Evolutionary conservation across 2,797 vertebrate genomes (phyloP).

Genomic region (Gallirallus australis): DNA sequence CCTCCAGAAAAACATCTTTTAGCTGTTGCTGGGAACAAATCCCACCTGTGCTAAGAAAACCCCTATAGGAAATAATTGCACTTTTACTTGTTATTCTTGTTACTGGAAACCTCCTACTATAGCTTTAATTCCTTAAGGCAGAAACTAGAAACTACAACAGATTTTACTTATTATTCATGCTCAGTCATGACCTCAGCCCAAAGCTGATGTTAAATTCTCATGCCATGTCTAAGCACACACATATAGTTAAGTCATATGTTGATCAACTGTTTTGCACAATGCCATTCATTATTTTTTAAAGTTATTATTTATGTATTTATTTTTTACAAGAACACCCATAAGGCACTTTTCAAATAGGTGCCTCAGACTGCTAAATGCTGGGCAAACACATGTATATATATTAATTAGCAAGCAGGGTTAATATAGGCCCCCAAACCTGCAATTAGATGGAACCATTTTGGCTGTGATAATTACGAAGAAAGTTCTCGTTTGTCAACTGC

Average conservation of each 20-base stretch:
- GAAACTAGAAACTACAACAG: constrained; percentile 22
- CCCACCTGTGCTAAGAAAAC: neutral
- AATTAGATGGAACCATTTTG: constrained; percentile 32
- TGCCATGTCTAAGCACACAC: neutral
- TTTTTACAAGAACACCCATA: constrained; percentile 46
- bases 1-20: neutral
- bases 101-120: constrained; percentile 14
- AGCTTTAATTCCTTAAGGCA: constrained; percentile 41
- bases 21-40: constrained; percentile 16
- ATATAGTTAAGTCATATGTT: neutral
- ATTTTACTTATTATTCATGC: constrained; percentile 38
- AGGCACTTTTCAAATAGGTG: neutral
- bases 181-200: neutral
- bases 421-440: neutral
- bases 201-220: constrained; percentile 20
- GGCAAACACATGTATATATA: neutral
- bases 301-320: constrained; percentile 1
- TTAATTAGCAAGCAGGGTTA: neutral
- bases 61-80: neutral
- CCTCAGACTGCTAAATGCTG: constrained; percentile 25
- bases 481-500: neutral
- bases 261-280: constrained; percentile 14
- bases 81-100: constrained; percentile 4
- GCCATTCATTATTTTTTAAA: neutral
- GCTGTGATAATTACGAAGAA: neutral